These are phyloP conservation scores for Bos indicus DNA, from an alignment of 2,113 vertebrate genomes.

Conservation along the genomic window DNA sequence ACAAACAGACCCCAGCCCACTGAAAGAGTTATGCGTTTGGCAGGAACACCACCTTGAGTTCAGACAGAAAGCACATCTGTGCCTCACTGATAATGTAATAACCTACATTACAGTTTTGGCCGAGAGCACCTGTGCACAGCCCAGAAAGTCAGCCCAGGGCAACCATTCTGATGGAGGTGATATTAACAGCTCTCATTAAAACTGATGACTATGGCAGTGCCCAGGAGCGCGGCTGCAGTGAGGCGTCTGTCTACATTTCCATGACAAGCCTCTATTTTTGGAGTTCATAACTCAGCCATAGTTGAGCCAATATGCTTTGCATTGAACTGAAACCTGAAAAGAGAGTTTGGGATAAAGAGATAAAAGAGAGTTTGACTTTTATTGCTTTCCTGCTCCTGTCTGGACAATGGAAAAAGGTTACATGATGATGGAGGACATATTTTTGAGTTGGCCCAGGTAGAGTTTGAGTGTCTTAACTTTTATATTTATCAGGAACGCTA, in stretches of 20 bases:
- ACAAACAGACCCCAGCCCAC: constrained; percentile 68
- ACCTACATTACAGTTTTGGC: constrained; percentile 79
- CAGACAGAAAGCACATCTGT: constrained; percentile 81
- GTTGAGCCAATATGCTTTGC: constrained; percentile 34
- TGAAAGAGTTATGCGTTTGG: constrained; percentile 75
- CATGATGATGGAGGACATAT: neutral
- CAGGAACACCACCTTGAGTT: constrained; percentile 68
- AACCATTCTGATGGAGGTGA: constrained; percentile 77
- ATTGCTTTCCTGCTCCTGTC: neutral
- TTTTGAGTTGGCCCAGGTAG: neutral
- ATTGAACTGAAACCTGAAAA: constrained; percentile 51
- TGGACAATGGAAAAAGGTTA: neutral
- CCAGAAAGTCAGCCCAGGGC: constrained; percentile 77
- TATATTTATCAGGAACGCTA: neutral
- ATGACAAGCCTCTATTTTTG: constrained; percentile 51
- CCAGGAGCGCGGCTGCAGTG: constrained; percentile 36
- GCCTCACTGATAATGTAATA: constrained; percentile 80
- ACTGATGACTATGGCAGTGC: constrained; percentile 60
- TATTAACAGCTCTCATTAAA: constrained; percentile 82
- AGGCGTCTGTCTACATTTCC: constrained; percentile 64
- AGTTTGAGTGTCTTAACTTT: neutral
- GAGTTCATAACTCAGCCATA: constrained; percentile 64
- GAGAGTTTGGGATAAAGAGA: neutral
- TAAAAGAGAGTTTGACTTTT: constrained; percentile 6
- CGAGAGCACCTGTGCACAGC: constrained; percentile 80